Conservation (phyloP, 2,888 invertebrate genomes). For the Sepioteuthis lessoniana region DNA sequence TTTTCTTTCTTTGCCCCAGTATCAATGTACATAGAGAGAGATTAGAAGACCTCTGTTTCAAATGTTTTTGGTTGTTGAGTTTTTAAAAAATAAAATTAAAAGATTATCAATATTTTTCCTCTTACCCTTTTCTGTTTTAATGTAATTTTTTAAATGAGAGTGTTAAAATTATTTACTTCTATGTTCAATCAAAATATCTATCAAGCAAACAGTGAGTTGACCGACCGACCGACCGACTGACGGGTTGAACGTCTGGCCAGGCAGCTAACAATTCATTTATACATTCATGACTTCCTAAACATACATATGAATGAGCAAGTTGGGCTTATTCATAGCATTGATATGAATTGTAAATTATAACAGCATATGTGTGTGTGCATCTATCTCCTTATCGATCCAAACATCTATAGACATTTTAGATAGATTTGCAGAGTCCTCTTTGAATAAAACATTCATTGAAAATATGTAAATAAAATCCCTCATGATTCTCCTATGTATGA, state of each 20-base stretch:
- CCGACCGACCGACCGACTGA: not conserved
- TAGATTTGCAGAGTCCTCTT: conserved; percentile 23
- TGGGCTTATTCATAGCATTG: conserved; percentile 18
- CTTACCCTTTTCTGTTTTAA: no score
- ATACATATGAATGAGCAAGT: conserved; percentile 25
- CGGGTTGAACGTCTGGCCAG: not conserved
- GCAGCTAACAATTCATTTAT: conserved; percentile 20
- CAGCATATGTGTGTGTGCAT: not conserved
- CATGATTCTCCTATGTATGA: not conserved
- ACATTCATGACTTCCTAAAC: not conserved
- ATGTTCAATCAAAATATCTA: not conserved
- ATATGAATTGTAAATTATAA: conserved; percentile 1
- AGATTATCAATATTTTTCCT: no score
- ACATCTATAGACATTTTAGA: conserved; percentile 23
- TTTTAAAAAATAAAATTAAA: no score
- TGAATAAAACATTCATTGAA: conserved; percentile 33
- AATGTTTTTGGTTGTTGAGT: no score
- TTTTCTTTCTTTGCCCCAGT: no score
- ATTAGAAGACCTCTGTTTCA: no score
- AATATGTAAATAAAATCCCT: conserved; percentile 33
- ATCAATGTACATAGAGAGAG: no score
- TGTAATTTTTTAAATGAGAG: no score
- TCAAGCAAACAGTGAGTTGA: not conserved
- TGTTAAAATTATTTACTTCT: no score
- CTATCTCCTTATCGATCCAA: conserved; percentile 33